These are phyloP conservation scores for Ochropacha duplaris DNA, from an alignment of 2,888 invertebrate genomes.

Conservation along the genomic window DNA sequence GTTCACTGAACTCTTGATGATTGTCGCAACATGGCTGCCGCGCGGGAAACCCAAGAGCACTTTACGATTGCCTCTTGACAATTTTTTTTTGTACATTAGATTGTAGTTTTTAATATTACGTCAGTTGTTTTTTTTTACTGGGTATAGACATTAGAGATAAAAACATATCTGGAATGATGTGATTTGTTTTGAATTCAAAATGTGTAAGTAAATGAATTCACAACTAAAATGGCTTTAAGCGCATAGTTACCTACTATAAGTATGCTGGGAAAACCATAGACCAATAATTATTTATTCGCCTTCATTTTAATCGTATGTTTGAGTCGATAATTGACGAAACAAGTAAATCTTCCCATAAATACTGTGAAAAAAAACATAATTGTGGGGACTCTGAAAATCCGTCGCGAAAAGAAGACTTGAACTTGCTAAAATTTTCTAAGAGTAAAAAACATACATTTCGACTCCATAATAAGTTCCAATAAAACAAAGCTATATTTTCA, in stretches of 20 bases:
- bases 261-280: background rate
- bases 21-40: constrained; percentile 52
- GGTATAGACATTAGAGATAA: too few species aligned
- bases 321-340: background rate
- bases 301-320: background rate
- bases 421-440: too few species aligned
- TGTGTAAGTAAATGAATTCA: too few species aligned
- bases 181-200: too few species aligned
- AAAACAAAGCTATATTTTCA: too few species aligned
- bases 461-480: too few species aligned
- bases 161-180: too few species aligned
- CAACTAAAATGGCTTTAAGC: too few species aligned
- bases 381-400: too few species aligned
- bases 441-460: too few species aligned
- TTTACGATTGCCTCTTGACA: constrained; percentile 63
- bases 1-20: constrained; percentile 54
- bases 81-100: constrained; percentile 43
- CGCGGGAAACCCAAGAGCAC: constrained; percentile 68
- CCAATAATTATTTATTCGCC: background rate
- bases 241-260: background rate
- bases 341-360: background rate
- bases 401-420: too few species aligned
- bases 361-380: background rate
- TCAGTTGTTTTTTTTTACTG: background rate
- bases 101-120: constrained; percentile 23